These are phyloP conservation scores for Myoxocephalus aenaeus DNA, from an alignment of 2,797 vertebrate species.

Conservation along the genomic window DNA sequence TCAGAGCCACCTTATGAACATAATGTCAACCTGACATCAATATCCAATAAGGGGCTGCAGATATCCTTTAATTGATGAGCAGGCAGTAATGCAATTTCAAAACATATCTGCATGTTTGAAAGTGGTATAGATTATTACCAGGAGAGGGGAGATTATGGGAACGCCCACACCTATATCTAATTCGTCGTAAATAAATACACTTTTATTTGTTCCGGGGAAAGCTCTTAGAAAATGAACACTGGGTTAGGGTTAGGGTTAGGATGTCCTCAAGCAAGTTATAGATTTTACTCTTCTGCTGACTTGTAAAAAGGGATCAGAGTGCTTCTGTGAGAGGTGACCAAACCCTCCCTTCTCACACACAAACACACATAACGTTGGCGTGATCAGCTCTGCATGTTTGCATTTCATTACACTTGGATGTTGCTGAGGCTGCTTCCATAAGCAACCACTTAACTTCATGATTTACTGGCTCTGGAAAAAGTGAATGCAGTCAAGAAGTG, in stretches of 20 bases:
- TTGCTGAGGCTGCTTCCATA: slow-evolving; percentile 2
- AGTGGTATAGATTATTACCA: too few species aligned
- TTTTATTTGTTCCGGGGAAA: slow-evolving; percentile 42
- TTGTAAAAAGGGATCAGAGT: slow-evolving; percentile 18
- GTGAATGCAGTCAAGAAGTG: not conserved
- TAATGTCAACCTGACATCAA: not conserved
- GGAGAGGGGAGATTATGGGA: too few species aligned
- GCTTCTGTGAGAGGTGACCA: slow-evolving; percentile 26
- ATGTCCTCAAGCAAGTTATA: slow-evolving; percentile 52
- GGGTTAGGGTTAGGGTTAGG: not conserved
- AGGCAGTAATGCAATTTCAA: not conserved
- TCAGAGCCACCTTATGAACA: not conserved
- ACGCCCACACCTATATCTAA: too few species aligned
- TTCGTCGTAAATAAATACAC: not conserved
- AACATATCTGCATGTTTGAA: not conserved
- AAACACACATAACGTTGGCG: not conserved
- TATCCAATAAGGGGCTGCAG: not conserved
- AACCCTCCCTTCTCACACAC: slow-evolving; percentile 2
- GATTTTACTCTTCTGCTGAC: slow-evolving; percentile 27
- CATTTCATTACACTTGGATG: slow-evolving; percentile 18
- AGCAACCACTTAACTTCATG: slow-evolving; percentile 2
- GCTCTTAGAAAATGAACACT: slow-evolving; percentile 21
- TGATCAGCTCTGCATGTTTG: slow-evolving; percentile 23
- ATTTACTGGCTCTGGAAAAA: slow-evolving; percentile 1
- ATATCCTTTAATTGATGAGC: not conserved